Evolutionary conservation across 30 jellyfish, hydroid and myxozoan species (phyloP).

Genomic region (Chironex yamaguchii): DNA sequence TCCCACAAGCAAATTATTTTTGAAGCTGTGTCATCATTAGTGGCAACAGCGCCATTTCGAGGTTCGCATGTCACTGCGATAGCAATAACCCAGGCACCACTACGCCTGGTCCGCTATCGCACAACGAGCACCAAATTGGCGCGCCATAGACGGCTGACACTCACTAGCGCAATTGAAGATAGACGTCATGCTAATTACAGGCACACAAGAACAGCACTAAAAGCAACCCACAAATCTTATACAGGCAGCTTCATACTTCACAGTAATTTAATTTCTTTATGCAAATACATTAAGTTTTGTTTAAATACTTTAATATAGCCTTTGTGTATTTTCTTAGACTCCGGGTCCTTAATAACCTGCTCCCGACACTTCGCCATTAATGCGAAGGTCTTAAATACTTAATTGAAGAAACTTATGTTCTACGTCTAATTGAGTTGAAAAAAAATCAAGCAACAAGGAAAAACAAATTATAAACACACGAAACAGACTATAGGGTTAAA

Average conservation of each 20-base stretch:
- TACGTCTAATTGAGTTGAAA: background rate
- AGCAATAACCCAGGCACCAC: background rate
- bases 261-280: background rate
- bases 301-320: conserved; percentile 83
- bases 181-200: too few species aligned
- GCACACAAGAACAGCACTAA: background rate
- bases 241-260: background rate
- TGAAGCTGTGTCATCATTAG: background rate
- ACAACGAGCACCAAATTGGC: too few species aligned
- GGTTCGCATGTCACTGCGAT: background rate
- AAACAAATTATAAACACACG: background rate
- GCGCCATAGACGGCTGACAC: too few species aligned
- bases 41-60: background rate
- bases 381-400: background rate
- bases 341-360: conserved; percentile 65
- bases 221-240: background rate
- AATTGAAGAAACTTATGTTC: background rate
- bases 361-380: background rate
- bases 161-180: too few species aligned
- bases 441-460: background rate
- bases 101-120: background rate
- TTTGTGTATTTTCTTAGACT: conserved; percentile 72
- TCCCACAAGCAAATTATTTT: background rate
- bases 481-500: background rate
- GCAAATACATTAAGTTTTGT: conserved; percentile 80